Conservation (phyloP, 2,888 invertebrate species). For the Pycnomerus fuliginosus region DNA sequence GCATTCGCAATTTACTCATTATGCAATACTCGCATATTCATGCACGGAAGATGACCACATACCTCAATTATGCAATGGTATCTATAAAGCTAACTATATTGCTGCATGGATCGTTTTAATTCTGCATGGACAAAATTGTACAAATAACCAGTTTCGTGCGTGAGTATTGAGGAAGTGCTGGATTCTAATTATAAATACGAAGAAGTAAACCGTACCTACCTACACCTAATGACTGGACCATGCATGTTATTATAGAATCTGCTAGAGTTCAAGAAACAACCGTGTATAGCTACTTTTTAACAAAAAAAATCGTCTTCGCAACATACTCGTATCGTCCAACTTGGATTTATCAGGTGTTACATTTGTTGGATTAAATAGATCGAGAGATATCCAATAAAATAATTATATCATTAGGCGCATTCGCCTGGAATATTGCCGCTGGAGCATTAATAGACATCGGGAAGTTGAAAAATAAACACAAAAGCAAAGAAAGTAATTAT, state of each 20-base stretch:
- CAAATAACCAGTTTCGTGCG: slow-evolving; percentile 14
- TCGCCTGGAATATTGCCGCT: no score
- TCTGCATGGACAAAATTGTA: slow-evolving; percentile 16
- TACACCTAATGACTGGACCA: slow-evolving; percentile 18
- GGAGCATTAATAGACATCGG: no score
- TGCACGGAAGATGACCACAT: slow-evolving; percentile 36
- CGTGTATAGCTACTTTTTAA: slow-evolving; percentile 27
- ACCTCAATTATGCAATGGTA: slow-evolving; percentile 41
- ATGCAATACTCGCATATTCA: slow-evolving; percentile 35
- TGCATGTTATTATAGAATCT: slow-evolving; percentile 26
- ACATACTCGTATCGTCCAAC: no score
- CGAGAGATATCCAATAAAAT: no score
- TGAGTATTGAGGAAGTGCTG: slow-evolving; percentile 20
- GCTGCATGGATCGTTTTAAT: no score
- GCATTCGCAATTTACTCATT: slow-evolving; percentile 45
- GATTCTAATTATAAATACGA: slow-evolving; percentile 21
- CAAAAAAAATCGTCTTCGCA: background rate
- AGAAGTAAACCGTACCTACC: slow-evolving; percentile 17
- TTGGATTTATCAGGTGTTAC: no score
- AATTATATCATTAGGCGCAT: no score
- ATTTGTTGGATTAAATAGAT: no score
- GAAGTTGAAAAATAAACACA: no score
- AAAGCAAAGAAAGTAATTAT: no score
- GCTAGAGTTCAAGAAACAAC: slow-evolving; percentile 27
- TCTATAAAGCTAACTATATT: no score